A percentile compares a stretch with the other conserved stretches of the same genome.
phyloP scores from a whole-genome alignment of 2,888 invertebrate species.

The Tipula lateralis region DNA sequence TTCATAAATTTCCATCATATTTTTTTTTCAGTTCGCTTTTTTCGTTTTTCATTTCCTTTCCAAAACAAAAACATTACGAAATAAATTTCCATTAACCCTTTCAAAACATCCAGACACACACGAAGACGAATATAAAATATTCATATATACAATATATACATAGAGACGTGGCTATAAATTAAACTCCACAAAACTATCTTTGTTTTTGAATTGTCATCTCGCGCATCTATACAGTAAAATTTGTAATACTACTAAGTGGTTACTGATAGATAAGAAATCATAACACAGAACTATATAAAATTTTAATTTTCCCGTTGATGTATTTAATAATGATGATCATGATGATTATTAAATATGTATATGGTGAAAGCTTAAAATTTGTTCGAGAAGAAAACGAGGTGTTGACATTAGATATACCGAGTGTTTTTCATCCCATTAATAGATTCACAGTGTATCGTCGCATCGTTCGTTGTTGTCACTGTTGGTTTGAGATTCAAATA shows the following conservation, averaged over 20 bases:
- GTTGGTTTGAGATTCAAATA: not conserved
- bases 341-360: slow-evolving; percentile 12
- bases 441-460: not conserved
- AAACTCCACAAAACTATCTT: not conserved
- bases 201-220: not conserved
- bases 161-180: not conserved
- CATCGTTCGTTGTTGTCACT: not conserved
- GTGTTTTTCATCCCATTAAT: not conserved
- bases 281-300: not conserved
- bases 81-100: slow-evolving; percentile 19
- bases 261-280: not conserved
- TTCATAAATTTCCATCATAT: not conserved
- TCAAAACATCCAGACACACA: not conserved
- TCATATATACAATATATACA: not conserved
- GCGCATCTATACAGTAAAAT: not conserved
- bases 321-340: not conserved
- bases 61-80: not conserved
- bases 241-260: not conserved
- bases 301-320: not conserved
- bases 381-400: not conserved
- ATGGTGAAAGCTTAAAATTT: not conserved
- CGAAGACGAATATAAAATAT: not conserved
- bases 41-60: not conserved
- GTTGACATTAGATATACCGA: not conserved
- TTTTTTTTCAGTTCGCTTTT: not conserved